These are phyloP conservation scores for Teleopsis dalmanni DNA, from an alignment of 1,140 invertebrate genomes.

Conservation along the genomic window DNA sequence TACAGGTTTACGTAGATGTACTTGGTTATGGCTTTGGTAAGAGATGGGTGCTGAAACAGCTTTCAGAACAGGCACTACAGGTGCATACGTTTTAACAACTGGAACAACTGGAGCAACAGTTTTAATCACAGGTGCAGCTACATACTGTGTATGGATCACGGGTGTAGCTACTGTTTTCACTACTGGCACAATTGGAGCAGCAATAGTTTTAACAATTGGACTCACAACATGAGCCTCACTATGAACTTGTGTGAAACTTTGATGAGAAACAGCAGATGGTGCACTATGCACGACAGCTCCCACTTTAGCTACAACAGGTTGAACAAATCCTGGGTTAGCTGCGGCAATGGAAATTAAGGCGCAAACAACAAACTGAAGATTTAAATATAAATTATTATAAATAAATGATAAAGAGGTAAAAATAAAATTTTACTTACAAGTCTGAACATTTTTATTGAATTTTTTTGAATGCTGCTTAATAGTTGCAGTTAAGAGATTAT, in stretches of 20 bases:
- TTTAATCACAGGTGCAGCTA: background rate
- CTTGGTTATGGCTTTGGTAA: too few species aligned
- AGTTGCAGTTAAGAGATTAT: too few species aligned
- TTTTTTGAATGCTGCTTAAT: too few species aligned
- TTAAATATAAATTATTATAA: background rate
- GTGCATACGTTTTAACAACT: slow-evolving; percentile 18
- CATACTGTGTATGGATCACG: slow-evolving; percentile 9
- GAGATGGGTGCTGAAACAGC: background rate
- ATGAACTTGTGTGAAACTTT: slow-evolving; percentile 41
- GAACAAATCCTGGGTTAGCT: slow-evolving; percentile 11
- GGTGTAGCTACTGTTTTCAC: background rate
- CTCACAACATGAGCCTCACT: slow-evolving; percentile 23
- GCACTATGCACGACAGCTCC: slow-evolving; percentile 36
- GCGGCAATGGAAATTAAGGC: slow-evolving; percentile 1
- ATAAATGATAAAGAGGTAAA: background rate
- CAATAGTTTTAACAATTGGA: slow-evolving; percentile 29
- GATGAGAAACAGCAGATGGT: slow-evolving; percentile 46
- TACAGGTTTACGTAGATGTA: too few species aligned
- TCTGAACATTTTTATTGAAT: too few species aligned
- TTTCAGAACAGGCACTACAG: slow-evolving; percentile 6
- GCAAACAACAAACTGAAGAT: background rate
- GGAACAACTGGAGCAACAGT: slow-evolving; percentile 14
- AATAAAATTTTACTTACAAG: slow-evolving; percentile 1
- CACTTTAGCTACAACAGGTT: slow-evolving; percentile 28
- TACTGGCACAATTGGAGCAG: slow-evolving; percentile 13